Evolutionary conservation across 2,888 invertebrate genomes (phyloP).

Genomic region (Drosophila monieri): DNA sequence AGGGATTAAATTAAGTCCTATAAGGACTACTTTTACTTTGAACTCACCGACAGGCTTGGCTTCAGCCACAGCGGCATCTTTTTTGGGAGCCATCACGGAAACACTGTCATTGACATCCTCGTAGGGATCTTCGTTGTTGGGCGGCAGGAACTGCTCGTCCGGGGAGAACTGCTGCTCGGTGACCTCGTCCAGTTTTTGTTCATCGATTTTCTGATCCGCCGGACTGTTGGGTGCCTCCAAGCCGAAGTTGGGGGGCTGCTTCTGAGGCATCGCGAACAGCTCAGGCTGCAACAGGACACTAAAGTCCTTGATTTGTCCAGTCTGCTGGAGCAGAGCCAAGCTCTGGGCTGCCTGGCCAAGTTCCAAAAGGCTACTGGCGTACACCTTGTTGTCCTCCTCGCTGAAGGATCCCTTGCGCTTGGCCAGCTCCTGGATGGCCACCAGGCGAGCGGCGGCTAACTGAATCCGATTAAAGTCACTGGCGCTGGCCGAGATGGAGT

Average conservation of each 20-base stretch:
- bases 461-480: conserved; percentile 86
- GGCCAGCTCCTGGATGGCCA: conserved; percentile 87
- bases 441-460: conserved; percentile 85
- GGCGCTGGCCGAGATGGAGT: conserved; percentile 56
- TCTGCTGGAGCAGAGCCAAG: conserved; percentile 85
- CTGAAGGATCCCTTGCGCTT: conserved; percentile 86
- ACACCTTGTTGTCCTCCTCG: conserved; percentile 85
- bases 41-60: conserved; percentile 89
- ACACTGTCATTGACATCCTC: conserved; percentile 83
- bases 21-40: neutral
- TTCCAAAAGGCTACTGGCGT: conserved; percentile 86
- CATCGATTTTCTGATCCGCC: conserved; percentile 67
- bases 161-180: conserved; percentile 74
- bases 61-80: conserved; percentile 89
- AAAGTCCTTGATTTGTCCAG: conserved; percentile 85
- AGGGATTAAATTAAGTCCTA: neutral
- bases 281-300: conserved; percentile 83
- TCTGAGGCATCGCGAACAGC: conserved; percentile 71
- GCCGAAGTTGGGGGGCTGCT: conserved; percentile 63
- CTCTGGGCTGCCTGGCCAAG: conserved; percentile 86
- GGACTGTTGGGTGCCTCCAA: conserved; percentile 58
- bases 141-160: conserved; percentile 79
- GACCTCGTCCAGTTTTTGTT: conserved; percentile 72
- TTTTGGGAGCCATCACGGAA: conserved; percentile 85
- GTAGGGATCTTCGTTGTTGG: conserved; percentile 78